Evolutionary conservation across 2,797 vertebrate species (phyloP).

Genomic region (Myotis findleyi): DNA sequence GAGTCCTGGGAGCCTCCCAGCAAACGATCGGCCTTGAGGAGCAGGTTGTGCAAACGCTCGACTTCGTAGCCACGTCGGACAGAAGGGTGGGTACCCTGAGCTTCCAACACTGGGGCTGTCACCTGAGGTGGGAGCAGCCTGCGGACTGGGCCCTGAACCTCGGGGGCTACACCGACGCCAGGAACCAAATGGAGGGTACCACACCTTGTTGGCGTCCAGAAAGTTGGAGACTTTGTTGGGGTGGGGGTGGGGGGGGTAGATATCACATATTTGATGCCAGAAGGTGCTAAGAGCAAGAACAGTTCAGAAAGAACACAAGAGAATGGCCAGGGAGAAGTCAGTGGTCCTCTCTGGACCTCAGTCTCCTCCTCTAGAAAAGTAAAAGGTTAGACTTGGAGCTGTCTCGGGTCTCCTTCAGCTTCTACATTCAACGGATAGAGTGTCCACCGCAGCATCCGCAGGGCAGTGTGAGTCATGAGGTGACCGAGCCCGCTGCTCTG

Average conservation of each 20-base stretch:
- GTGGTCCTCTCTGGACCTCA: not conserved
- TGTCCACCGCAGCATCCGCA: not conserved
- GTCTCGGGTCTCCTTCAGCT: not conserved
- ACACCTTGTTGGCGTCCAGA: not conserved
- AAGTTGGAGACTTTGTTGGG: not conserved
- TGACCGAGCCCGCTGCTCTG: rapidly evolving
- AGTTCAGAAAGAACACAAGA: not conserved
- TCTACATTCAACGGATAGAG: not conserved
- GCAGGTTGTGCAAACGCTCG: not conserved
- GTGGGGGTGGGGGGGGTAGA: rapidly evolving
- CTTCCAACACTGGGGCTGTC: not conserved
- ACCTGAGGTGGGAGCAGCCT: not conserved
- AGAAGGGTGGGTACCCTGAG: not conserved
- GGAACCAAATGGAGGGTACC: too few species aligned
- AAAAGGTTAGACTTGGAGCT: not conserved
- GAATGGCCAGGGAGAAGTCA: not conserved
- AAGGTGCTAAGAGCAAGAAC: not conserved
- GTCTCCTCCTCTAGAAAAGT: not conserved
- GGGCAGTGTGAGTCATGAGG: not conserved
- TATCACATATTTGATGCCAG: too few species aligned
- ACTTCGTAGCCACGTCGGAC: not conserved
- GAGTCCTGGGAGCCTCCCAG: not conserved
- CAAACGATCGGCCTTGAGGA: not conserved
- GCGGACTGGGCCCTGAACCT: not conserved
- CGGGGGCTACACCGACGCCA: not conserved